Evolutionary conservation across 1,140 invertebrate genomes (phyloP), one percentile per base, ranked within the genome.

Genomic region (Pseudomyrmex dendroicus): DNA sequence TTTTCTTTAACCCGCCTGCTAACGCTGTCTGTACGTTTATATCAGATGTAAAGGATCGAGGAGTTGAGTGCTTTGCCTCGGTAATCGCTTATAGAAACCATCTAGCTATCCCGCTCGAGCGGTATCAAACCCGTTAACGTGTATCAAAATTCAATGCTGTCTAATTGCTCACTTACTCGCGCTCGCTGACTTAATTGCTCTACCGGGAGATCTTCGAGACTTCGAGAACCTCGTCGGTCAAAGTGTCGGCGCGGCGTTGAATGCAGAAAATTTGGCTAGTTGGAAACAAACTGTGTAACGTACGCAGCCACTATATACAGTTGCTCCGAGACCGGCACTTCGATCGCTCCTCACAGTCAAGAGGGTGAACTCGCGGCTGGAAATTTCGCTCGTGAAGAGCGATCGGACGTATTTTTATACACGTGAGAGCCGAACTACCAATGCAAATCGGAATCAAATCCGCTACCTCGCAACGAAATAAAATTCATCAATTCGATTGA

Each of bases 211-310:
- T 80, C 76, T 80, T 80, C 2, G 76, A 80, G 66, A 80, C 56
- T 66, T 59, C 52, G 63, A 44, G 50, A 35, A 35, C 7, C 48
- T 68, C 12, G 66, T 35, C 5, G 35, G 35, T 35, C 76, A 20
- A 59, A 61, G 76, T 70, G 54, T 22, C 66, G 54, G 46, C 44
- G 46, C 17, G 15, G 2, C 20, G 76, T 72, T 70, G 64, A 80
- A 80, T 70, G 76, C 44, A 59, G 76, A 80, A 80, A 80, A 80
- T 80, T 80, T 59, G 8, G 76, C n/a, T 44, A 72, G 76, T 80
- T 72, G 61, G 64, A 80, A 70, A 72, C 76, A 70, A 80, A 80
- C 76, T 68, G 62, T 78, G 44, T 78, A 78, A 72, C 48, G 54
- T 80, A 80, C 66, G 66, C 52, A 70, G 44, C 64, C 54, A 61